Conservation (phyloP, 2,888 invertebrate genomes). For the Caenorhabditis imperialis region DNA sequence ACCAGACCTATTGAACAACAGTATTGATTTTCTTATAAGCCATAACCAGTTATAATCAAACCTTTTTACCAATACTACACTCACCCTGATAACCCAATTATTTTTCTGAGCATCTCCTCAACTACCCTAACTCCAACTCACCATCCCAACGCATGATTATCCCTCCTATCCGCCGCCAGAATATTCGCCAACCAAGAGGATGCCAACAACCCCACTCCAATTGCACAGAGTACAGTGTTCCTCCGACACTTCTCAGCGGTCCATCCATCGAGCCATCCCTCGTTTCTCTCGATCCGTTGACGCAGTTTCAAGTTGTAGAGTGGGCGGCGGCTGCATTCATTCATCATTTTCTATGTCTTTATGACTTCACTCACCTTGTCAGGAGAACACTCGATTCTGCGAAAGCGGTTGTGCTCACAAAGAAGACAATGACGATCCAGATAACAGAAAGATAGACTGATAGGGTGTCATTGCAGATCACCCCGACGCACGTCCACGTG, state of each 20-base stretch:
- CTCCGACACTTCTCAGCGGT: slow-evolving; percentile 49
- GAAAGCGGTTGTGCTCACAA: slow-evolving; percentile 33
- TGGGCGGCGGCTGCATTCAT: slow-evolving; percentile 50
- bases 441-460: slow-evolving; percentile 37
- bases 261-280: slow-evolving; percentile 39
- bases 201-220: slow-evolving; percentile 18
- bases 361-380: slow-evolving; percentile 5
- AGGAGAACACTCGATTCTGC: slow-evolving; percentile 41
- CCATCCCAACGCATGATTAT: slow-evolving; percentile 24
- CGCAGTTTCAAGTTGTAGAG: slow-evolving; percentile 32
- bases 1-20: no score
- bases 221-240: slow-evolving; percentile 28
- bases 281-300: slow-evolving; percentile 26
- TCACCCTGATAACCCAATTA: no score
- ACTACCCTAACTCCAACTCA: no score
- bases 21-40: no score
- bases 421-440: slow-evolving; percentile 24
- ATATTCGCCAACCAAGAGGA: slow-evolving; percentile 26
- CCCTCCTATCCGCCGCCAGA: slow-evolving; percentile 33
- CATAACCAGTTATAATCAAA: no score
- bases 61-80: no score
- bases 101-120: neutral
- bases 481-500: slow-evolving; percentile 51
- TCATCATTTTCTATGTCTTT: no score
- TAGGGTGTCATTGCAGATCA: slow-evolving; percentile 41